Evolutionary conservation across 2,888 invertebrate genomes (phyloP).

Genomic region (Chaetoderma sp.): DNA sequence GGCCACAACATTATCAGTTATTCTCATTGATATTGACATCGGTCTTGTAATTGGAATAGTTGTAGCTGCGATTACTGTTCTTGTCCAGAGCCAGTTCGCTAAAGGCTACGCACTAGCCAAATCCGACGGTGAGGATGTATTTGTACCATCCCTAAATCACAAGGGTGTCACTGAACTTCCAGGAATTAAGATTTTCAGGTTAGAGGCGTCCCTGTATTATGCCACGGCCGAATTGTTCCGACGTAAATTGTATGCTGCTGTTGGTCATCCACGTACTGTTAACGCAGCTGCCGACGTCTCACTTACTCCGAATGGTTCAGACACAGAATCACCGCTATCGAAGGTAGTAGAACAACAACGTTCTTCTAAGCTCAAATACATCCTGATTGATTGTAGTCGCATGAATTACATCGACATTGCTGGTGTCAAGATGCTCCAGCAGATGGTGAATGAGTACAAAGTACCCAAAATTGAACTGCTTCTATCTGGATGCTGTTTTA

Average conservation of each 20-base stretch:
- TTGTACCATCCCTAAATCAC: constrained; percentile 8
- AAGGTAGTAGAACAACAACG: constrained; percentile 1
- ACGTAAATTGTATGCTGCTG: constrained; percentile 33
- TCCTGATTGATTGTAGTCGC: constrained; percentile 59
- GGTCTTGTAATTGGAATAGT: constrained; percentile 55
- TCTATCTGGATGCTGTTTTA: constrained; percentile 44
- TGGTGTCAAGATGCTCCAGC: constrained; percentile 50
- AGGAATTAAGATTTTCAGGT: constrained; percentile 38
- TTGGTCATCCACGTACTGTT: constrained; percentile 25
- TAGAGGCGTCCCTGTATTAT: constrained; percentile 38
- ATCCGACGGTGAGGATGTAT: not conserved
- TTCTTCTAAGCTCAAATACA: constrained; percentile 18
- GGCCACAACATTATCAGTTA: constrained; percentile 43
- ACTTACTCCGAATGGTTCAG: not conserved
- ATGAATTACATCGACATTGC: constrained; percentile 58
- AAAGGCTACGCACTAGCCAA: constrained; percentile 25
- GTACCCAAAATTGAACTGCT: constrained; percentile 43
- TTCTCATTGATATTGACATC: constrained; percentile 50
- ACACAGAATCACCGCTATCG: not conserved
- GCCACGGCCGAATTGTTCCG: constrained; percentile 43
- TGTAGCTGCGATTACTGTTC: constrained; percentile 41
- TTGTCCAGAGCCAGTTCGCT: constrained; percentile 41
- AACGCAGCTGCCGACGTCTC: not conserved
- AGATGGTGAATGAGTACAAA: constrained; percentile 39
- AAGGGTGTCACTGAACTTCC: constrained; percentile 15